Percentiles rank a stretch among this genome's conserved stretches.
Conservation (phyloP, 2,113 vertebrate species). For the Okapia johnstoni region DNA sequence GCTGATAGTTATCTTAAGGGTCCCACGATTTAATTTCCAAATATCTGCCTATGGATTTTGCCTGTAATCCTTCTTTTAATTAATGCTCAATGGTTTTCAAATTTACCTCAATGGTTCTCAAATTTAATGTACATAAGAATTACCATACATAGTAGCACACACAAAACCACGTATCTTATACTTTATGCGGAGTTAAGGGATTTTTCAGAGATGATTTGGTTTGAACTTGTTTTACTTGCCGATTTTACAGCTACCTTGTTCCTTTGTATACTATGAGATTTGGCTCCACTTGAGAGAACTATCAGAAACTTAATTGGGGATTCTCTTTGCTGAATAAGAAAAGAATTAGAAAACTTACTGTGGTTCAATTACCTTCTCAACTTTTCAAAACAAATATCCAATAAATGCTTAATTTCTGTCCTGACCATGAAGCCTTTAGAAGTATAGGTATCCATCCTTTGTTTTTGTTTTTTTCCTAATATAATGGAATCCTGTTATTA, state of each 20-base stretch:
- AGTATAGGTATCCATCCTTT: neutral
- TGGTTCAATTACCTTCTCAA: neutral
- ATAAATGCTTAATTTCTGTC: neutral
- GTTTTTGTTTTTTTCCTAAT: conserved; percentile 29
- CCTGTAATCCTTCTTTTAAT: neutral
- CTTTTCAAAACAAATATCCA: neutral
- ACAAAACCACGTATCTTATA: neutral
- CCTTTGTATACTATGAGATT: neutral
- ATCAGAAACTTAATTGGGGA: neutral
- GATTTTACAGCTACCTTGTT: neutral
- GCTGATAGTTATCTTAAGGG: neutral
- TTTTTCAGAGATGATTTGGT: conserved; percentile 15
- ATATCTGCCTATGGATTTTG: neutral
- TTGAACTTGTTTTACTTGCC: neutral
- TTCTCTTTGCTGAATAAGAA: conserved; percentile 16
- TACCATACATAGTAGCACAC: neutral
- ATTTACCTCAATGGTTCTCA: neutral
- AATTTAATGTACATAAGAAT: neutral
- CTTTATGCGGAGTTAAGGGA: neutral
- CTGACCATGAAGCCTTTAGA: neutral
- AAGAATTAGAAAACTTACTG: neutral
- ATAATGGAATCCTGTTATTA: conserved; percentile 10
- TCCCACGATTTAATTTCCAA: neutral
- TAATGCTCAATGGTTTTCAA: neutral
- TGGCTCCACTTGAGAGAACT: conserved; percentile 20